phyloP scores from a whole-genome alignment of 1,140 invertebrate species.

The Elymnias hypermnestra region DNA sequence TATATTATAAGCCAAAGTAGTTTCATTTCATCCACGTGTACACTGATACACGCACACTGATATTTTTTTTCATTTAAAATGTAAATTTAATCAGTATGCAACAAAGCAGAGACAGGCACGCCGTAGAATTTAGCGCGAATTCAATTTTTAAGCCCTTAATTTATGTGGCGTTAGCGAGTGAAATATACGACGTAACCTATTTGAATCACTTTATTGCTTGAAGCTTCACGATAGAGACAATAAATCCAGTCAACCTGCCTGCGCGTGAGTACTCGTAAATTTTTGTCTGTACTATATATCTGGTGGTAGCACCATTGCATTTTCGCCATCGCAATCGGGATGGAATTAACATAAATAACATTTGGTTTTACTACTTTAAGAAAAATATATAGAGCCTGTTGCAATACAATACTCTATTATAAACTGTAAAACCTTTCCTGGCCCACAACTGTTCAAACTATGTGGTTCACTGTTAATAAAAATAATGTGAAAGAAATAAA shows the following conservation, averaged over 20 bases:
- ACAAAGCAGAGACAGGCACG: neutral
- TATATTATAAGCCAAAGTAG: too few species aligned
- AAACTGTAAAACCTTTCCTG: neutral
- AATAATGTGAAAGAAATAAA: too few species aligned
- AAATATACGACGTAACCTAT: conserved; percentile 34
- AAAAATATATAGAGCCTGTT: too few species aligned
- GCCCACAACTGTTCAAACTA: neutral
- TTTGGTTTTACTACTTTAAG: too few species aligned
- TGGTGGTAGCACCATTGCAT: neutral
- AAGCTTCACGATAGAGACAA: conserved; percentile 41
- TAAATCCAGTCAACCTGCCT: conserved; percentile 38
- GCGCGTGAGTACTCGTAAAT: conserved; percentile 47
- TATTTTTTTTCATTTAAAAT: too few species aligned
- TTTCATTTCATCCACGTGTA: too few species aligned
- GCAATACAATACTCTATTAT: too few species aligned
- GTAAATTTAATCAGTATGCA: neutral
- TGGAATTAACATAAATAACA: neutral
- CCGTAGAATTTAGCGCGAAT: conserved; percentile 1
- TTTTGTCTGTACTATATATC: conserved; percentile 17
- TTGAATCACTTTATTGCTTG: conserved; percentile 49
- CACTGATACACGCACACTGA: too few species aligned
- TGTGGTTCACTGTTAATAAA: too few species aligned
- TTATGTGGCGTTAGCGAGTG: conserved; percentile 27
- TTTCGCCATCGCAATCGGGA: neutral
- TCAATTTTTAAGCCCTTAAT: conserved; percentile 25